Evolutionary conservation across 1,140 invertebrate species (phyloP), one percentile per base, ranked within the genome.

Genomic region (Zaprionus capensis): DNA sequence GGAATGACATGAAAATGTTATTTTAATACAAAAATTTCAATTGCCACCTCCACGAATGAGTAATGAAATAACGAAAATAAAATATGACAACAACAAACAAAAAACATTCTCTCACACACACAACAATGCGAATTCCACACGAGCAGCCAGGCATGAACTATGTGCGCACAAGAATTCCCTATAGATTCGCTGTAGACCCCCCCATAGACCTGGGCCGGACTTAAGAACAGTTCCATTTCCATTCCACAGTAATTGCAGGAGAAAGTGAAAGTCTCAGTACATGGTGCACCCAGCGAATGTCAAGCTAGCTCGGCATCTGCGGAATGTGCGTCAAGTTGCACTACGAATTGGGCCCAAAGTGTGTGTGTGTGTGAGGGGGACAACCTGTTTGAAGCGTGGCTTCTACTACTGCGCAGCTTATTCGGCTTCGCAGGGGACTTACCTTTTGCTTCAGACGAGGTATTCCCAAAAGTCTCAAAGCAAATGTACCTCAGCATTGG

Each of bases 131-230:
- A 72, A 87, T 87, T 87, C 84, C 84, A 76, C 61, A 70, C 44
- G 71, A 46, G 49, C 85, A 84, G 51, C 75, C 57, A 90, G 75
- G 81, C 85, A 87, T 87, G 78, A 87, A 88, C 81, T 84, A 88
- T 81, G 72, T 66, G 70, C 65, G 70, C 66, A 81, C 71, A 81
- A 88, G 84, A 87, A 87, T 84, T 63, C 78, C 17, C 55, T 68
- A 24, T 51, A 46, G 55, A 20, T 28, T 9, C 5, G 14, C 20
- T 4, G 5, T 17, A 57, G n/a, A 58, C 11, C 31, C 22, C 3
- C 15, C 24, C 4, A 26, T 26, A 5, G 24, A 34, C 9, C 31
- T 11, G 38, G 49, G 9, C 12, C 12, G 24, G 9, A 24, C 3
- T 17, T 11, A 34, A 67, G 20, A 58, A 62, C 46, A 51, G 46